Conservation (phyloP, 2,888 invertebrate genomes). For the Noctua janthina region DNA sequence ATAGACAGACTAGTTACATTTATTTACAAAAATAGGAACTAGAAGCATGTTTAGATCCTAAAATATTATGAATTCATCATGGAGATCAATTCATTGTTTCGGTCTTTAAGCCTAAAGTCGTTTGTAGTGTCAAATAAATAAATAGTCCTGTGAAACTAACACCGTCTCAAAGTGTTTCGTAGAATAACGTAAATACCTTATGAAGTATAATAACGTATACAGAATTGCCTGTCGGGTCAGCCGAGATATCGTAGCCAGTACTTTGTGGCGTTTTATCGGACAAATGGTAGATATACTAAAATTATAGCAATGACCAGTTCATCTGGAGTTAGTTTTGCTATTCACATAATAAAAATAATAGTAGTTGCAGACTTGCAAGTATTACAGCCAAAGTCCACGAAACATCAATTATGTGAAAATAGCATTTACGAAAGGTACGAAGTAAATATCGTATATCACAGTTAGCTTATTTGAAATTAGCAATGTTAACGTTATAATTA, state of each 20-base stretch:
- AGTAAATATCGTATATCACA: slow-evolving; percentile 52
- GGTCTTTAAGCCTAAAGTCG: slow-evolving; percentile 72
- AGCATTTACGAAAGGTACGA: slow-evolving; percentile 70
- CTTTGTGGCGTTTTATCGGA: slow-evolving; percentile 90
- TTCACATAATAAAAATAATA: slow-evolving; percentile 82
- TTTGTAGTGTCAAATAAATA: slow-evolving; percentile 50
- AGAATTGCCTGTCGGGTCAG: slow-evolving; percentile 86
- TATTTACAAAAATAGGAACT: slow-evolving; percentile 24
- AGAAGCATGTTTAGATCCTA: slow-evolving; percentile 13
- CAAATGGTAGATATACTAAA: slow-evolving; percentile 85
- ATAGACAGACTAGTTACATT: slow-evolving; percentile 28
- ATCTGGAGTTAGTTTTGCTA: slow-evolving; percentile 90
- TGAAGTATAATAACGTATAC: slow-evolving; percentile 61
- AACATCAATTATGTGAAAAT: slow-evolving; percentile 78
- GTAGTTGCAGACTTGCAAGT: slow-evolving; percentile 82
- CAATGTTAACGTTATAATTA: slow-evolving; percentile 62
- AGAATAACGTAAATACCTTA: slow-evolving; percentile 62
- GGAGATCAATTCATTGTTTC: slow-evolving; percentile 15
- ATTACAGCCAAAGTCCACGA: slow-evolving; percentile 80
- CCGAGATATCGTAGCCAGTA: slow-evolving; percentile 87
- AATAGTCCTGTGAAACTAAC: slow-evolving; percentile 63
- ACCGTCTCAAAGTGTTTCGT: slow-evolving; percentile 68
- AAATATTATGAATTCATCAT: slow-evolving; percentile 8
- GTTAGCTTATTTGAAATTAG: slow-evolving; percentile 63
- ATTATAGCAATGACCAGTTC: slow-evolving; percentile 89